Evolutionary conservation across 2,888 invertebrate species (phyloP), one percentile per base, ranked within the genome.

Genomic region (Sturmia bella): DNA sequence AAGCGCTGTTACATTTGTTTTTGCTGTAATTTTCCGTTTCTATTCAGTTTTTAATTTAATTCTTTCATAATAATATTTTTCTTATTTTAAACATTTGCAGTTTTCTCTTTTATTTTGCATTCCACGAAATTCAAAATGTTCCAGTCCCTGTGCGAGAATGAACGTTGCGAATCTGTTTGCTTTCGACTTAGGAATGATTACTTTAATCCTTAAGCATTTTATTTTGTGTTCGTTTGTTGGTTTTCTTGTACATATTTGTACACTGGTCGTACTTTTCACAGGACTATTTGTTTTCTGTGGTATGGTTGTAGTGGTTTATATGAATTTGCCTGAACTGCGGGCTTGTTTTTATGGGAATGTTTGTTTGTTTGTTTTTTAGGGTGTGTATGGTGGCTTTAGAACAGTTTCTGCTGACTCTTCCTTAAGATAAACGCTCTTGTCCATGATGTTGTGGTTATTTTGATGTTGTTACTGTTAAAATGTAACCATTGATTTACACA

Each of bases 11-110:
- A 64, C 59, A 37, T 76, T 74, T 32, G 32, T 32, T 32, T 48
- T 2, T 73, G 48, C 74, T 68, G 87, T 88, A 88, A 88, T 88
- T 88, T 88, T 88, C 87, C 88, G 87, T 85, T 87, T 80, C 86
- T 81, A 87, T 88, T 86, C 87, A 87, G 87, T 85, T 88, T 88
- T 88, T 88, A 88, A 88, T 88, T 88, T 88, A 86, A 88, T 88
- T 88, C 85, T 84, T 78, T 68, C 56, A 81, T 64, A 73, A 75
- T 74, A 68, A 69, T 73, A 68, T 80, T 84, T 76, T 77, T 21
- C 57, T 69, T 74, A 70, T 76, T 83, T 69, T 57, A 59, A 43
- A 37, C 54, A 21, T 52, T 63, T 57, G 24, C 48, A 57, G 48
- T 56, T 74, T 63, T 41, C 52, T 21, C 24, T 37, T 24, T 0